Evolutionary conservation across 2,888 invertebrate species (phyloP), one percentile per base, ranked within the genome.

Genomic region (Ceratothoa steindachneri): DNA sequence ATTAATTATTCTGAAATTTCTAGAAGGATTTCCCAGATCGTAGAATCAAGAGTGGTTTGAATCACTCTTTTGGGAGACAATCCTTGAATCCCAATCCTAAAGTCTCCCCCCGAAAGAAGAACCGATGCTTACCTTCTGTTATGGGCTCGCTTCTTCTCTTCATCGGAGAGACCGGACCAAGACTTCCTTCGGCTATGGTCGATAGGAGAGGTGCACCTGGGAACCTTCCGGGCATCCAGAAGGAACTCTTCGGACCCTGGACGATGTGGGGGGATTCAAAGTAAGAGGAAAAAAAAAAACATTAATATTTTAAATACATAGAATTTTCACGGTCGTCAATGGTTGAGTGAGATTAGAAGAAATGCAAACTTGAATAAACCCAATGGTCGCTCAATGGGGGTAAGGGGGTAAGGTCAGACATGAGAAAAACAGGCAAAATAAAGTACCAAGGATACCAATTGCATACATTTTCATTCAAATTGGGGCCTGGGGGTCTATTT

Each of bases 181-280:
- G 77, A 78, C 19, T 75, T 71, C 22, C 77, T 53, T 12, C 77
- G 31, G 65, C 68, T 69, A 51, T 60, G 55, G 69, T 75, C 75
- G 28, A 53, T 65, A 15, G 41, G 22, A 67, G 41, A 65, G 66
- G 31, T 67, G 0, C 69, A 69, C 9, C 64, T 67, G 0, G 73
- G 69, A 3, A 64, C 72, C 64, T 78, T 78, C 24, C 77, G 67
- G 15, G 77, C 66, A 69, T 78, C 77, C 55, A 78, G 53, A 52
- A 78, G 69, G 69, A 78, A 78, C 73, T 78, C 77, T 66, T 78
- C 77, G 3, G 77, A 78, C 74, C 77, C 77, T 78, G 73, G 4
- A 29, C 19, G 30, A 5, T 2, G 24, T 7, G 68, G 51, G 24
- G 24, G 68, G 24, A 41, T 19, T 31, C 3, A 30, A 41, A 31